These are phyloP conservation scores for mouse (Mus musculus) DNA, from an alignment of 2,113 vertebrate genomes.

Conservation along the genomic window GRCm39 chr1:63846001-63846500, in stretches of 20 bases:
- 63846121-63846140: conserved; percentile 9
- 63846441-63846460: not conserved
- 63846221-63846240: conserved; percentile 25
- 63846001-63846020: conserved; percentile 45
- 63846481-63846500: not conserved
- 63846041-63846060: conserved; percentile 38
- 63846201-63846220: not conserved
- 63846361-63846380: not conserved
- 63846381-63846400: not conserved
- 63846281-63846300: not conserved
- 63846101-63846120: conserved; percentile 50
- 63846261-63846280: conserved; percentile 6
- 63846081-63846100: conserved; percentile 10
- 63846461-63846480: not conserved
- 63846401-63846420: too few species aligned
- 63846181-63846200: conserved; percentile 3
- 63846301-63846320: too few species aligned
- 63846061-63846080: conserved; percentile 60
- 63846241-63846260: conserved; percentile 7
- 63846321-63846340: not conserved
- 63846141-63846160: conserved; percentile 50
- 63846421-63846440: not conserved
- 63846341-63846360: not conserved
- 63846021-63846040: conserved; percentile 34
- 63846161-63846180: conserved; percentile 56